phyloP scores from a whole-genome alignment of 2,888 invertebrate species.

The Frankliniella intonsa region DNA sequence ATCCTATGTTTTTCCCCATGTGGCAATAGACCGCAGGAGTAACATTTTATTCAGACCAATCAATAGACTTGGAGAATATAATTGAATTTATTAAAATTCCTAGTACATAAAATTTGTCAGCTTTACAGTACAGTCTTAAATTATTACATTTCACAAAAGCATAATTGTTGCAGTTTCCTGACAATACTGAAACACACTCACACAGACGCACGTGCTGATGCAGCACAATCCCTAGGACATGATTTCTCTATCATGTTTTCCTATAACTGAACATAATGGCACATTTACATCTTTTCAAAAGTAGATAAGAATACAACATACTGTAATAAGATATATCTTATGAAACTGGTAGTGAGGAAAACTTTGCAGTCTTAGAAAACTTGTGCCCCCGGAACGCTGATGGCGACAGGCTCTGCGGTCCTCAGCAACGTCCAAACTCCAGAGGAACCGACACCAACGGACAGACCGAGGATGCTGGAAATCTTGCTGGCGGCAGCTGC shows the following conservation, averaged over 20 bases:
- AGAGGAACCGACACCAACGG: not conserved
- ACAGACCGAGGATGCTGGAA: not conserved
- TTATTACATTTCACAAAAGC: too few species aligned
- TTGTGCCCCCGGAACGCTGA: not conserved
- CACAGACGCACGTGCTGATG: too few species aligned
- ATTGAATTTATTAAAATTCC: not conserved
- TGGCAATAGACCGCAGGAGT: not conserved
- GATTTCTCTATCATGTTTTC: not conserved
- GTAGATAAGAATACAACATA: not conserved
- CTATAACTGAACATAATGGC: not conserved
- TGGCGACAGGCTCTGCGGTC: not conserved
- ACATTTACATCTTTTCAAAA: not conserved
- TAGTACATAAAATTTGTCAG: not conserved
- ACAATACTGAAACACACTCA: too few species aligned
- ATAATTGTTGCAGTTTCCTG: too few species aligned
- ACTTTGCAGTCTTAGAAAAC: not conserved
- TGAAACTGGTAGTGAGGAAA: slow-evolving; percentile 37
- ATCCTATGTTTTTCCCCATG: too few species aligned
- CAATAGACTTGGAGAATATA: not conserved
- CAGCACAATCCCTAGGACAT: too few species aligned
- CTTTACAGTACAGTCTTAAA: too few species aligned
- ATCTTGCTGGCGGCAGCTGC: not conserved
- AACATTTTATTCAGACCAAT: too few species aligned
- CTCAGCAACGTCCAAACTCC: not conserved
- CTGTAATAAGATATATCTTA: not conserved